Evolutionary conservation across 2,888 invertebrate species (phyloP).

Genomic region (Argyresthia goedartella): DNA sequence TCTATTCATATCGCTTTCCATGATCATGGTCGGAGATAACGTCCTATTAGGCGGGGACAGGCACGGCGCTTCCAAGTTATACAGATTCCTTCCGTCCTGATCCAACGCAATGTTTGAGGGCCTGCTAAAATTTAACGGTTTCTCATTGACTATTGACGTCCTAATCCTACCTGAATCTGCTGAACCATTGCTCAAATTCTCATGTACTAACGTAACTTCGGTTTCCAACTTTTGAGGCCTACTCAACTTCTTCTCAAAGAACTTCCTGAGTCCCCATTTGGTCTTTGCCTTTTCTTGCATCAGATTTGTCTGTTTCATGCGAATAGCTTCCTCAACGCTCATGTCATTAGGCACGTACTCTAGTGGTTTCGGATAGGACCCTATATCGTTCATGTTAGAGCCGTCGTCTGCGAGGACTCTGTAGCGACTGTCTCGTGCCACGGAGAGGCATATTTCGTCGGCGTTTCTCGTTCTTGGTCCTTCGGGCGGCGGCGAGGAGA

Average conservation of each 20-base stretch:
- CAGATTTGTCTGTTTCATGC: slow-evolving; percentile 55
- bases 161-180: slow-evolving; percentile 24
- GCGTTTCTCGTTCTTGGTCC: slow-evolving; percentile 21
- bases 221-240: slow-evolving; percentile 51
- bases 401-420: slow-evolving; percentile 32
- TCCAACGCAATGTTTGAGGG: slow-evolving; percentile 43
- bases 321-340: slow-evolving; percentile 43
- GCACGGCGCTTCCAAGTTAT: slow-evolving; percentile 49
- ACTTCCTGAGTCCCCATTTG: slow-evolving; percentile 50
- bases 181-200: slow-evolving; percentile 19
- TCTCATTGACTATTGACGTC: slow-evolving; percentile 43
- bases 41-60: slow-evolving; percentile 61
- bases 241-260: slow-evolving; percentile 47
- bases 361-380: slow-evolving; percentile 50
- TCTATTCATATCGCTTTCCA: slow-evolving; percentile 37
- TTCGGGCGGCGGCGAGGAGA: slow-evolving; percentile 22
- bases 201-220: slow-evolving; percentile 66
- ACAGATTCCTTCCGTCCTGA: slow-evolving; percentile 26
- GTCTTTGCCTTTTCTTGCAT: slow-evolving; percentile 48
- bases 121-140: slow-evolving; percentile 37
- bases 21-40: slow-evolving; percentile 54
- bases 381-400: slow-evolving; percentile 39
- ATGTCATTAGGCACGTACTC: slow-evolving; percentile 84
- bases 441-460: slow-evolving; percentile 44
- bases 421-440: slow-evolving; percentile 32